Base-by-base conservation (phyloP, 23 tunicate genomes). In the Aplidium turbinatum region DNA sequence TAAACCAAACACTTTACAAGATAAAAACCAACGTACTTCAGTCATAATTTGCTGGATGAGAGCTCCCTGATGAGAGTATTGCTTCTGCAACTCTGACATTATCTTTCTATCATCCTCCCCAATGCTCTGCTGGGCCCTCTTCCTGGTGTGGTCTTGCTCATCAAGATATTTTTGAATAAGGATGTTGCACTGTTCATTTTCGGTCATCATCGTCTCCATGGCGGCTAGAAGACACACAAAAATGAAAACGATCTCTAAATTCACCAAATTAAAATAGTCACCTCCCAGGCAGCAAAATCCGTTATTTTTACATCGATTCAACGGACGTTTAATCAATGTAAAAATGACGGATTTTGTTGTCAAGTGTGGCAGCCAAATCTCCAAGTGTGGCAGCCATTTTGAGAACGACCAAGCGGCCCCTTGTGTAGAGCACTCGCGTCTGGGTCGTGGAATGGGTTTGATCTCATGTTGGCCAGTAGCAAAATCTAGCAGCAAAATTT, bases 131-230 rank as follows among this genome's bases (percentile, higher is more conserved):
- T 75, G 86, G 0, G 97, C 86, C 30, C 35, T 40, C 39, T 50
- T 29, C 4, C 70, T 53, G 26, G 66, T 62, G 4, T 55, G 63
- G 36, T 64, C 68, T 58, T 91, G 90, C 38, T 84, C 71, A 13
- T 50, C 83, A n/a, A 91, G 82, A 58, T 91, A 91, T 31, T 91
- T 69, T 21, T 79, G 70, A 3, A 85, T 48, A 1, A 67, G 47
- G 26, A 52, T 28, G 1, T 52, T 68, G 57, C 33, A 79, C 29
- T 47, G 86, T 24, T 57, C 83, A 39, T 91, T 80, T 33, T 78
- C 89, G n/a, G 66, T 48, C 58, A 91, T 23, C 63, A 91, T 78
- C 1, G 74, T 34, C 48, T 79, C 46, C 97, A 91, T 91, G 34
- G 97, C 97, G 38, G 97, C 97, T 91, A 35, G 7, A 36, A 29